Conservation (phyloP, 2,797 vertebrate genomes). For the Hippopotamyrus pictus region DNA sequence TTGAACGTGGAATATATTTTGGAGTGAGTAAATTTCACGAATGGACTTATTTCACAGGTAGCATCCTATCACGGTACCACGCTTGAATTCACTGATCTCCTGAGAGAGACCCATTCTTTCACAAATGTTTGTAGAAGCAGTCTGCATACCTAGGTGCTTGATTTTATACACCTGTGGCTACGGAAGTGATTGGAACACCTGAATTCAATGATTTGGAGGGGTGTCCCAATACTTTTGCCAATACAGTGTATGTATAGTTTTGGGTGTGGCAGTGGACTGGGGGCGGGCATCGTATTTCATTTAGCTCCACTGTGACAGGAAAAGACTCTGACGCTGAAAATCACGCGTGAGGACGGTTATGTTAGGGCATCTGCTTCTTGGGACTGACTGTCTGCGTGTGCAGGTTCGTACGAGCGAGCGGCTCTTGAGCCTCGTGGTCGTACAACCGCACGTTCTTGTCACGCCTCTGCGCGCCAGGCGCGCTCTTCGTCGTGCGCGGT, state of each 20-base stretch:
- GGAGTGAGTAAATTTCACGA: background rate
- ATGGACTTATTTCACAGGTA: too few relatives aligned
- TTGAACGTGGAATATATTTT: background rate
- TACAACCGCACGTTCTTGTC: background rate
- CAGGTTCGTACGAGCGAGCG: background rate
- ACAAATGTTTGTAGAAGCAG: background rate
- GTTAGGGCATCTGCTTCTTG: background rate
- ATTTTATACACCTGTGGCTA: background rate
- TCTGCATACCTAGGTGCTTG: background rate
- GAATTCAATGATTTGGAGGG: too few relatives aligned
- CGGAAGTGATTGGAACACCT: background rate
- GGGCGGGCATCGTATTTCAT: background rate
- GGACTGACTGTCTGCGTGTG: background rate
- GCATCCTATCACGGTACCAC: background rate
- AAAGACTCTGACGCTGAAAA: background rate
- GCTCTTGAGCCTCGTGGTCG: background rate
- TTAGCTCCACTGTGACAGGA: background rate
- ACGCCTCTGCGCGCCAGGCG: background rate
- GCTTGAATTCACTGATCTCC: background rate
- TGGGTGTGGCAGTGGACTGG: background rate
- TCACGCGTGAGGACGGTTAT: background rate
- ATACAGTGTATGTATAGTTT: background rate
- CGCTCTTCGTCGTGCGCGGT: background rate
- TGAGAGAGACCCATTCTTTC: too few relatives aligned
- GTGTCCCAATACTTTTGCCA: too few relatives aligned